Conservation (phyloP, 2,888 invertebrate species). For the Oxytorus armatus region DNA sequence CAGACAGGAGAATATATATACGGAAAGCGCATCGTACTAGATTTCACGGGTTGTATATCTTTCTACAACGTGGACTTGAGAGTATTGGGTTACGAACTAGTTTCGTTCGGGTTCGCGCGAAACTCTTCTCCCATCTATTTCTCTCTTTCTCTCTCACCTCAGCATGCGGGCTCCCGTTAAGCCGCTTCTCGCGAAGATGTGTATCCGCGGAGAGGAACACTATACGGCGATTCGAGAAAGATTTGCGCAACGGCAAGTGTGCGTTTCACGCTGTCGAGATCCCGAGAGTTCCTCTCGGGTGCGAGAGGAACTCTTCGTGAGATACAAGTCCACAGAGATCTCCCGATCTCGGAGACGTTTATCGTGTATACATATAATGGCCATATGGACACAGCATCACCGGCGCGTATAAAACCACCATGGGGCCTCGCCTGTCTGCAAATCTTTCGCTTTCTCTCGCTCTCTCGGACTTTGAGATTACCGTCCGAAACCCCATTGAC, state of each 20-base stretch:
- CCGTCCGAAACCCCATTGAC: constrained; percentile 49
- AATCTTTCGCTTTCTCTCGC: constrained; percentile 34
- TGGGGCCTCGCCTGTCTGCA: constrained; percentile 42
- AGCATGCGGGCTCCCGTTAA: constrained; percentile 60
- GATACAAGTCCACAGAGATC: constrained; percentile 59
- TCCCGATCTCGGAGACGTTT: constrained; percentile 63
- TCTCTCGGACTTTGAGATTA: constrained; percentile 3
- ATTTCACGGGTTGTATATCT: constrained; percentile 65
- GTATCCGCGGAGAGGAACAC: constrained; percentile 51
- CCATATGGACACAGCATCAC: constrained; percentile 29
- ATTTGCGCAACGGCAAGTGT: constrained; percentile 49
- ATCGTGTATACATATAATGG: constrained; percentile 44
- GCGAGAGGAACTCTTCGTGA: constrained; percentile 40
- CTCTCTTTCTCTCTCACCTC: constrained; percentile 32
- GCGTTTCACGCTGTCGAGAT: constrained; percentile 44
- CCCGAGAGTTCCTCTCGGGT: constrained; percentile 21
- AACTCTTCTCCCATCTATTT: constrained; percentile 44
- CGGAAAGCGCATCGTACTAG: constrained; percentile 62
- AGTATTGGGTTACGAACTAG: constrained; percentile 68
- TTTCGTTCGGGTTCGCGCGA: constrained; percentile 65
- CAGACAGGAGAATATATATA: too few species aligned
- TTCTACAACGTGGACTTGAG: constrained; percentile 46
- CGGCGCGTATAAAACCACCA: constrained; percentile 39
- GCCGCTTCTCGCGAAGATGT: constrained; percentile 35
- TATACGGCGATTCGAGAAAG: constrained; percentile 52